These are phyloP conservation scores for Ormyrus rosae DNA, from an alignment of 2,888 invertebrate species.

Conservation along the genomic window DNA sequence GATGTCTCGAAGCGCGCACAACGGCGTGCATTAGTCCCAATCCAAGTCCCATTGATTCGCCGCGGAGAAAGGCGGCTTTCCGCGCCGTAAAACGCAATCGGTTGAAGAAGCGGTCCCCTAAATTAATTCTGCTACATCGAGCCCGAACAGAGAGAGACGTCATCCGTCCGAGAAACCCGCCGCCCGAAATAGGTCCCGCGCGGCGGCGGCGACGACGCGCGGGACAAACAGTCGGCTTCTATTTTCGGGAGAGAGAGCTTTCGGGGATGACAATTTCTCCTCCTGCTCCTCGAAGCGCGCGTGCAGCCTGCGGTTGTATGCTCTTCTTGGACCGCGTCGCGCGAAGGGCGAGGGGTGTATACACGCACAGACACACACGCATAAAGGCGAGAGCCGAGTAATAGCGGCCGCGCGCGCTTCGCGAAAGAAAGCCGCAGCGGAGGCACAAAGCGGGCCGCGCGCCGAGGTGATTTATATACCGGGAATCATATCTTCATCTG, in stretches of 20 bases:
- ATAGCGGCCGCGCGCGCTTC: not conserved
- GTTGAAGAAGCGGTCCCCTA: not conserved
- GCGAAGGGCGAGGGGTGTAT: too few relatives aligned
- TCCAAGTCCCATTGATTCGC: too few relatives aligned
- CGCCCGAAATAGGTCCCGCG: not conserved
- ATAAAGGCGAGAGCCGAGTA: not conserved
- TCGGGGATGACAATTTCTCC: too few relatives aligned
- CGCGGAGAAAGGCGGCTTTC: too few relatives aligned
- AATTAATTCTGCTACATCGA: constrained; percentile 18
- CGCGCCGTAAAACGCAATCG: not conserved
- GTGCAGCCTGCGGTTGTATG: too few relatives aligned
- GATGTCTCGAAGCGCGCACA: too few relatives aligned
- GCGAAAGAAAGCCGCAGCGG: not conserved
- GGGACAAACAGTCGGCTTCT: not conserved
- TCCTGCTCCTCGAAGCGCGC: too few relatives aligned
- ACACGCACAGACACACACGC: too few relatives aligned
- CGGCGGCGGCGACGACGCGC: not conserved
- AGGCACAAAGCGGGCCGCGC: not conserved
- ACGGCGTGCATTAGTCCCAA: too few relatives aligned
- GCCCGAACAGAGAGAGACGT: not conserved
- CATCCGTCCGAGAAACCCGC: not conserved
- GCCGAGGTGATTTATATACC: constrained; percentile 69
- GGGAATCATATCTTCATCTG: constrained; percentile 73
- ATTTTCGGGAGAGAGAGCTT: not conserved
- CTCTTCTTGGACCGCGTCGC: too few relatives aligned